A percentile compares a stretch with the other conserved stretches of the same genome.
Conservation (phyloP, 2,797 vertebrate genomes). For the Sebastes jordani region DNA sequence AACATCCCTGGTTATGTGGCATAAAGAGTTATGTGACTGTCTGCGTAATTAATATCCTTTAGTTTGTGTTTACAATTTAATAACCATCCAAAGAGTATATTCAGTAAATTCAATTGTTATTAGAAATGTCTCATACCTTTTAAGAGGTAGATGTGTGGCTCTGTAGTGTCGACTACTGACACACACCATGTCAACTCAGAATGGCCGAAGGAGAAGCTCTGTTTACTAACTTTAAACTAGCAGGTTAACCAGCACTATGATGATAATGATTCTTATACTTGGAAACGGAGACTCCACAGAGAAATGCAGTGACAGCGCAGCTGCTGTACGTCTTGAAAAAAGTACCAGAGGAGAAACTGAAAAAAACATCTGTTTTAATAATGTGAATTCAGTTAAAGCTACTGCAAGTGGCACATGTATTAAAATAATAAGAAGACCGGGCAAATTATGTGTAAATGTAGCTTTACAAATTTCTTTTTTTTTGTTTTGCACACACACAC, state of each 20-base stretch:
- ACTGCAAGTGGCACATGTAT: neutral
- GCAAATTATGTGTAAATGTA: conserved; percentile 1
- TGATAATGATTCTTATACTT: neutral
- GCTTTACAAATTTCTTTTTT: neutral
- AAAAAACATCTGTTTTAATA: neutral
- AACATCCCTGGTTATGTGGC: neutral
- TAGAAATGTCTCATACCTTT: neutral
- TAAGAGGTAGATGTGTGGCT: neutral
- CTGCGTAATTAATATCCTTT: neutral
- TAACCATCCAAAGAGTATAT: neutral
- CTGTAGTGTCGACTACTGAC: neutral
- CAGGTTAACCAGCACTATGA: neutral
- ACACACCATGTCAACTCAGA: neutral
- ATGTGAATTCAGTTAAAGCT: conserved; percentile 8
- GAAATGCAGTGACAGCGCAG: conserved; percentile 8
- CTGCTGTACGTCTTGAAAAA: neutral
- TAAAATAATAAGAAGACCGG: neutral
- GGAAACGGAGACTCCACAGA: neutral
- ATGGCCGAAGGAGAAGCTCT: neutral
- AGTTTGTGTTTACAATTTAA: neutral
- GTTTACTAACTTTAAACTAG: conserved; percentile 14
- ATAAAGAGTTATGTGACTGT: neutral
- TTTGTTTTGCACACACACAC: conserved; percentile 14
- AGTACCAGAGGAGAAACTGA: neutral
- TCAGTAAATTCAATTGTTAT: neutral